Conservation (phyloP, 2,113 vertebrate genomes). For the Vimba vimba region DNA sequence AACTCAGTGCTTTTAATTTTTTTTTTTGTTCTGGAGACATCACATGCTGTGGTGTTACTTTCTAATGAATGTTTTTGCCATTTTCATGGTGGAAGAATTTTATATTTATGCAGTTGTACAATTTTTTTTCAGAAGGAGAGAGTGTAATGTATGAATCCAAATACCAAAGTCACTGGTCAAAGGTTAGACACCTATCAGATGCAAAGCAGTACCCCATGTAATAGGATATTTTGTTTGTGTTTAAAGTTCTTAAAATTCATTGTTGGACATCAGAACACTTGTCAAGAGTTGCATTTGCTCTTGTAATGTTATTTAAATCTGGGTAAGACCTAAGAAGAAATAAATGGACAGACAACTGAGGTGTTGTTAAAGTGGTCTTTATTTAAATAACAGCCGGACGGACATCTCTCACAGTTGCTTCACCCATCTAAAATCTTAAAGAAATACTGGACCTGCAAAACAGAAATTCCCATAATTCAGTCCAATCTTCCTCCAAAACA, state of each 20-base stretch:
- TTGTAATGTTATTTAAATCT: conserved; percentile 95
- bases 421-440: conserved; percentile 90
- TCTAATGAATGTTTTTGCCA: conserved; percentile 98
- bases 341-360: conserved; percentile 74
- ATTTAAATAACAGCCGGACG: conserved; percentile 49
- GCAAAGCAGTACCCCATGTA: conserved; percentile 95
- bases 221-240: conserved; percentile 86
- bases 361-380: conserved; percentile 57
- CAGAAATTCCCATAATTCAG: conserved; percentile 39
- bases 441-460: conserved; percentile 91
- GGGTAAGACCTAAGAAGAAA: conserved; percentile 90
- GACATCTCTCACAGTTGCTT: conserved; percentile 23
- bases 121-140: conserved; percentile 94
- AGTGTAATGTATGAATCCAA: conserved; percentile 95
- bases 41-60: conserved; percentile 92
- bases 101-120: conserved; percentile 99
- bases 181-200: conserved; percentile 88
- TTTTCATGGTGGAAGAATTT: conserved; percentile 99
- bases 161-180: conserved; percentile 99
- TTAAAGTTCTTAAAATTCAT: conserved; percentile 85
- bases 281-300: conserved; percentile 86
- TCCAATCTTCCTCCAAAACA: not conserved
- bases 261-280: conserved; percentile 90
- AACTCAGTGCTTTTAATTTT: conserved; percentile 78
- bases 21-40: conserved; percentile 87